phyloP scores from a whole-genome alignment of 1,140 invertebrate genomes.

The Elymnias hypermnestra region DNA sequence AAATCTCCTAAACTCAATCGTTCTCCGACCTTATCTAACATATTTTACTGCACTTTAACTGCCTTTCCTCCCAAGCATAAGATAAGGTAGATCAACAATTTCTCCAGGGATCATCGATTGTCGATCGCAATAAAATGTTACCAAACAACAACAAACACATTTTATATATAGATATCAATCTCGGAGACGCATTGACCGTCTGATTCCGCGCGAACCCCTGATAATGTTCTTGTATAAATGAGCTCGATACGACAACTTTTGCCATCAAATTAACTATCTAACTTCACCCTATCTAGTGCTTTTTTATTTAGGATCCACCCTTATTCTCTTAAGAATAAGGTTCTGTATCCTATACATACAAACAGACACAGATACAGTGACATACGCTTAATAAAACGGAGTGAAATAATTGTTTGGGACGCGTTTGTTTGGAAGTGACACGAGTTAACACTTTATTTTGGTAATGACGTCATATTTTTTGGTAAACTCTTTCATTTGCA shows the following conservation, averaged over 20 bases:
- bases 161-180: conserved; percentile 45
- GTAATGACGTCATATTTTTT: neutral
- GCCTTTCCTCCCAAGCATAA: conserved; percentile 3
- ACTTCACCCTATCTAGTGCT: conserved; percentile 19
- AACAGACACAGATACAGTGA: conserved; percentile 3
- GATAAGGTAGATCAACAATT: conserved; percentile 14
- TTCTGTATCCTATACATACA: conserved; percentile 1
- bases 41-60: conserved; percentile 15
- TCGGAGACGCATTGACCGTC: conserved; percentile 39
- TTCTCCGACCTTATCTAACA: conserved; percentile 6
- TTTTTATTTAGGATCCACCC: neutral
- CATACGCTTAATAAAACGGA: conserved; percentile 26
- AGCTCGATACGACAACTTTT: conserved; percentile 55
- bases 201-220: conserved; percentile 41
- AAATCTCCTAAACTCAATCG: conserved; percentile 9
- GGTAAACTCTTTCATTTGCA: too few species aligned
- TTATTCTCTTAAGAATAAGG: conserved; percentile 6
- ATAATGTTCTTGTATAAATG: conserved; percentile 56
- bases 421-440: conserved; percentile 6
- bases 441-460: conserved; percentile 25
- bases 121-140: conserved; percentile 20
- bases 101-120: conserved; percentile 19
- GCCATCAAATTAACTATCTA: conserved; percentile 67
- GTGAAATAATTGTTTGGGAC: conserved; percentile 19
- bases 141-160: conserved; percentile 38